phyloP scores from a whole-genome alignment of 1,140 invertebrate species.

The Yoshiicerus persimilis region DNA sequence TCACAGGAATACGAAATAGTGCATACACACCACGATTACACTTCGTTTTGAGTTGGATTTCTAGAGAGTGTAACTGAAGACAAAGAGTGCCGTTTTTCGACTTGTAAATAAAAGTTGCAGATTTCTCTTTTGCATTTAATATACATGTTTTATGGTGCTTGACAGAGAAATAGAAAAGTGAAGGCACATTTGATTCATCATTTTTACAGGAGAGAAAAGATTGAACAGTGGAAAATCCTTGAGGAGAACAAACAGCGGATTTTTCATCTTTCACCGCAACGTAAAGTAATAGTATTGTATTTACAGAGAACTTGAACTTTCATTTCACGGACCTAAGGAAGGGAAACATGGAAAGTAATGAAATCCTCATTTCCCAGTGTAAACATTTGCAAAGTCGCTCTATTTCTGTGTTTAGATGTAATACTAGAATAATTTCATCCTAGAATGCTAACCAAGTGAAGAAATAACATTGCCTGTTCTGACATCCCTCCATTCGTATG shows the following conservation, averaged over 20 bases:
- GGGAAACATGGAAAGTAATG: not conserved
- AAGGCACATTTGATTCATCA: not conserved
- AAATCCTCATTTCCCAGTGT: not conserved
- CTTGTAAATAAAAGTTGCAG: too few species aligned
- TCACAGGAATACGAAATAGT: not conserved
- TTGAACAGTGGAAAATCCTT: not conserved
- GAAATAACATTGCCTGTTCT: not conserved
- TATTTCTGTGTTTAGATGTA: not conserved
- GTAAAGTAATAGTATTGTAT: not conserved
- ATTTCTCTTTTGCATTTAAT: too few species aligned
- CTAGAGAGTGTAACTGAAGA: not conserved
- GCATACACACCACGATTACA: not conserved
- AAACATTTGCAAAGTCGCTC: not conserved
- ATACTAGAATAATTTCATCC: not conserved
- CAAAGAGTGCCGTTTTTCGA: not conserved
- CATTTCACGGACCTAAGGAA: not conserved
- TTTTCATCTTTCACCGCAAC: not conserved
- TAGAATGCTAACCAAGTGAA: not conserved
- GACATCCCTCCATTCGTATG: not conserved
- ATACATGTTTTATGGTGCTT: too few species aligned
- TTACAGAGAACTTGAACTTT: slow-evolving; percentile 1
- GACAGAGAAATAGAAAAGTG: not conserved
- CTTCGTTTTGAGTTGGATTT: not conserved
- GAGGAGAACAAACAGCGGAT: not conserved
- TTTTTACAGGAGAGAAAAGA: not conserved